phyloP scores from a whole-genome alignment of 2,797 vertebrate species.

The Ciconia nigra region DNA sequence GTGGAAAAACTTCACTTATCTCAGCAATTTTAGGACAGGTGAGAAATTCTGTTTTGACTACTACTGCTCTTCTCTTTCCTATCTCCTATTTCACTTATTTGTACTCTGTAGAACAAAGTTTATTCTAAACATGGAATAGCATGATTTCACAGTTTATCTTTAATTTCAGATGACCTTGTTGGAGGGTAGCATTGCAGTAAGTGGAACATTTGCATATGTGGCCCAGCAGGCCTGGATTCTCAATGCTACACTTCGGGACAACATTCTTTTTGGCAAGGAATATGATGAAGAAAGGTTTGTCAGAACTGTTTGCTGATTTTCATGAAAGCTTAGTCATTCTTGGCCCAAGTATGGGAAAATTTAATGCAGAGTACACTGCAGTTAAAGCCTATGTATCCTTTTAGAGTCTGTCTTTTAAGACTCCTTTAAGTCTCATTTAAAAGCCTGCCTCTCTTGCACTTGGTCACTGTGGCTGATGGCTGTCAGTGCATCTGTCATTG shows the following conservation, averaged over 20 bases:
- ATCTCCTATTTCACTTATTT: background rate
- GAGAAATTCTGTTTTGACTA: constrained; percentile 29
- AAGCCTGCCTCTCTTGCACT: background rate
- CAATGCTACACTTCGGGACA: constrained; percentile 88
- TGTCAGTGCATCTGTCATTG: background rate
- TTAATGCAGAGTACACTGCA: background rate
- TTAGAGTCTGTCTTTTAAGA: background rate
- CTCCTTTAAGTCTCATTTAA: background rate
- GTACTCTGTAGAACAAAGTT: background rate
- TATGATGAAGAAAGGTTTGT: constrained; percentile 89
- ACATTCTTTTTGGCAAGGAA: constrained; percentile 91
- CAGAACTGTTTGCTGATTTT: background rate
- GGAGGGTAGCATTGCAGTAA: constrained; percentile 85
- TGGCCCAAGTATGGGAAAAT: background rate
- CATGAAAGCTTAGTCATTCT: background rate
- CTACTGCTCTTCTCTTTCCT: background rate
- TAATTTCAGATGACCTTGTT: constrained; percentile 85
- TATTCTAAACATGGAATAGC: background rate
- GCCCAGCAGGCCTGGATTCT: constrained; percentile 94
- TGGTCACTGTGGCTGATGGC: background rate
- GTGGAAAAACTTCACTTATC: constrained; percentile 91
- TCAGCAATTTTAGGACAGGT: constrained; percentile 93
- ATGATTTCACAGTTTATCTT: background rate
- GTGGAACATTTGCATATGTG: constrained; percentile 88
- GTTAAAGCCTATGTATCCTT: background rate